Conservation (phyloP, 2,113 vertebrate genomes). For the Dromas ardeola region DNA sequence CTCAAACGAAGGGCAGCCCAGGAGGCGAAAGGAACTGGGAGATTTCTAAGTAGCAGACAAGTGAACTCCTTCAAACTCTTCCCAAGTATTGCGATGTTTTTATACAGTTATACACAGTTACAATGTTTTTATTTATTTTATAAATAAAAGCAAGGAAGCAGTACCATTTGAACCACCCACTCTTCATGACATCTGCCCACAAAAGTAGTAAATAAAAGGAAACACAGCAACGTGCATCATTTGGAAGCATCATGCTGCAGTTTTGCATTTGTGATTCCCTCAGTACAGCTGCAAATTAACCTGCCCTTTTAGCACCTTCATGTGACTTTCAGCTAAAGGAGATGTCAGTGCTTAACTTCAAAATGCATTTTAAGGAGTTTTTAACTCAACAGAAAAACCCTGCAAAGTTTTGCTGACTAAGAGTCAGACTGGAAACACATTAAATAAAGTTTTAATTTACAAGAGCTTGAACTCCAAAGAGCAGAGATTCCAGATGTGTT, state of each 20-base stretch:
- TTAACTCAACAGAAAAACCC: neutral
- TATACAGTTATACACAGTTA: neutral
- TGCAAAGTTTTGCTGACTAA: neutral
- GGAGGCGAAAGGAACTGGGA: neutral
- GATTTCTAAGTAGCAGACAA: neutral
- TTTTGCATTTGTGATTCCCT: neutral
- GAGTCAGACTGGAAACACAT: conserved; percentile 4
- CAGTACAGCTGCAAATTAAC: neutral
- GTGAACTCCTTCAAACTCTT: neutral
- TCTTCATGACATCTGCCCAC: neutral
- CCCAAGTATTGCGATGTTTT: neutral
- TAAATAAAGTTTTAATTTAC: conserved; percentile 15
- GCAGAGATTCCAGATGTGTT: conserved; percentile 48
- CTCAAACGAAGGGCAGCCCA: neutral
- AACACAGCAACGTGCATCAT: neutral
- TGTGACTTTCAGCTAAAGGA: neutral
- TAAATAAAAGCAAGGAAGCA: neutral
- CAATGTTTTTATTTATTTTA: neutral
- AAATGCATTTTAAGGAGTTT: neutral
- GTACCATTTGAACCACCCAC: neutral
- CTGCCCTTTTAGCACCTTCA: neutral
- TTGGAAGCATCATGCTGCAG: neutral
- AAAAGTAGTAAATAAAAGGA: neutral
- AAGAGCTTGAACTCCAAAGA: neutral
- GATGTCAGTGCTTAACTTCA: neutral